These are phyloP conservation scores for Helicoverpa armigera DNA, from an alignment of 1,140 invertebrate species.

Conservation along the genomic window DNA sequence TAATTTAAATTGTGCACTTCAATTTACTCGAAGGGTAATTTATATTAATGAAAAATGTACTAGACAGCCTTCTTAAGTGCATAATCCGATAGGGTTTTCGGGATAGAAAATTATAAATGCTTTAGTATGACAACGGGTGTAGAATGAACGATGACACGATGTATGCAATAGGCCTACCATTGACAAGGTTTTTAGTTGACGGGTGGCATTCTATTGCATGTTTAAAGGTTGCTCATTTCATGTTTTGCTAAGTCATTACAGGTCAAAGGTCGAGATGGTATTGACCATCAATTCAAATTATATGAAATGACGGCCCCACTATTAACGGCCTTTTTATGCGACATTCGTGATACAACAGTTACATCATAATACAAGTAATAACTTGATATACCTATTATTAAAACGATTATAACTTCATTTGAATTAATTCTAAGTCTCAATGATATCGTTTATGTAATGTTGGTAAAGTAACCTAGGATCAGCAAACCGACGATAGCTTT, in stretches of 20 bases:
- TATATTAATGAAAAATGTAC: too few species aligned
- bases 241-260: constrained; percentile 5
- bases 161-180: not conserved
- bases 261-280: not conserved
- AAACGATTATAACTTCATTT: too few species aligned
- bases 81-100: too few species aligned
- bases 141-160: not conserved
- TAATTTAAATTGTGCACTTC: not conserved
- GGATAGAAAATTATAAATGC: not conserved
- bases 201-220: not conserved
- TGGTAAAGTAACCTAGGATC: not conserved
- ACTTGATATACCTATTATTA: too few species aligned
- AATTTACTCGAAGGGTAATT: not conserved
- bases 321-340: too few species aligned
- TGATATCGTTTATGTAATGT: not conserved
- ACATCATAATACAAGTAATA: too few species aligned
- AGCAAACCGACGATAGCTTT: too few species aligned
- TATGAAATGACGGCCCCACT: not conserved
- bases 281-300: not conserved
- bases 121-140: not conserved
- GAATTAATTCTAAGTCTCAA: too few species aligned
- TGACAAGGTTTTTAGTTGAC: not conserved
- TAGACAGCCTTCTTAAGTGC: too few species aligned
- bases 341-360: too few species aligned
- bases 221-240: not conserved